phyloP scores from a whole-genome alignment of 2,113 vertebrate species.

The Misgurnus anguillicaudatus region DNA sequence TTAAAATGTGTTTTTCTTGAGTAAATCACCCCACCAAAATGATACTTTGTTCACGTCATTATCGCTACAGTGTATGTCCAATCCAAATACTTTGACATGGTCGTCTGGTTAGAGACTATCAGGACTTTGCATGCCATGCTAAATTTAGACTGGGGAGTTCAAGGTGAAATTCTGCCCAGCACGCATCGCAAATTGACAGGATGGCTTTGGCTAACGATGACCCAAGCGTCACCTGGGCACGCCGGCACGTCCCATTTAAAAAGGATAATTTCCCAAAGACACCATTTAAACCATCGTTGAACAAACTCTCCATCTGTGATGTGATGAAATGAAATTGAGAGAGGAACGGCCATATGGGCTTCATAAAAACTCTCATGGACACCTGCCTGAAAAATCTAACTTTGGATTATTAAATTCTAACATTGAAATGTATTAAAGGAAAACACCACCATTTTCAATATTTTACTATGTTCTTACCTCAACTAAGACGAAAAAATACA shows the following conservation, averaged over 20 bases:
- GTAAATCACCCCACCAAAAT: not conserved
- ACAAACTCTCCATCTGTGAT: constrained; percentile 29
- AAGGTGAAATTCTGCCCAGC: constrained; percentile 51
- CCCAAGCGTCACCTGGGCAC: constrained; percentile 24
- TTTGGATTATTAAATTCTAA: not conserved
- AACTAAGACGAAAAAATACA: no score
- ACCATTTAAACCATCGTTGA: constrained; percentile 25
- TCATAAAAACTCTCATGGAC: constrained; percentile 2
- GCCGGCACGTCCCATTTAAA: constrained; percentile 15
- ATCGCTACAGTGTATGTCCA: not conserved
- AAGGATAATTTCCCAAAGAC: constrained; percentile 16
- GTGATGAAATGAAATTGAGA: not conserved
- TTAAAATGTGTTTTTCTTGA: no score
- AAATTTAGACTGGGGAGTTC: constrained; percentile 42
- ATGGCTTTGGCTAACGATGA: constrained; percentile 24
- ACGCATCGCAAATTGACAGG: constrained; percentile 27
- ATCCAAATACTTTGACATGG: constrained; percentile 16
- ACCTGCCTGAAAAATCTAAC: constrained; percentile 11
- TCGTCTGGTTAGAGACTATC: constrained; percentile 21
- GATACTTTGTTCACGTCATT: not conserved
- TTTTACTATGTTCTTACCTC: no score
- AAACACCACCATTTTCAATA: no score
- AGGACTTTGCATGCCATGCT: constrained; percentile 13
- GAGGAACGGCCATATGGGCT: not conserved
- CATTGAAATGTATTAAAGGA: not conserved